Evolutionary conservation across 2,113 vertebrate genomes (phyloP), one percentile per base, ranked within the genome.

Genomic region (Toxotes jaculatrix): DNA sequence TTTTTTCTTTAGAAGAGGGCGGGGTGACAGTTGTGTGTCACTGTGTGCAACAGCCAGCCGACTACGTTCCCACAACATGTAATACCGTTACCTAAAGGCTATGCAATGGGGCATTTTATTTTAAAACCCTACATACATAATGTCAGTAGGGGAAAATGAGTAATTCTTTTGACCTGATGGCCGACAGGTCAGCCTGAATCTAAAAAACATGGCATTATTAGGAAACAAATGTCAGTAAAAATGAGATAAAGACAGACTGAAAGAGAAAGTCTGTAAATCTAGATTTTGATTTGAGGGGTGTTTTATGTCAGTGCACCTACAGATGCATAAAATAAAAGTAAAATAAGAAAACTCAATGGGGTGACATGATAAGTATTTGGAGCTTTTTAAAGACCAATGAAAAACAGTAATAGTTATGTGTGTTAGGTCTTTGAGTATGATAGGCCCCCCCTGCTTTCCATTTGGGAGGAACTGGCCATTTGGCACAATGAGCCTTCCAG

Each of bases 401-500:
- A 60, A 64, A 16, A 53, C 21, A 13, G 14, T 17, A 10, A 17
- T 45, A 65, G 63, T 64, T 64, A 65, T 16, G 62, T 7, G 2
- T 11, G 3, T 38, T 45, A 10, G 31, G n/a, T 45, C 63, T 31
- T 45, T 47, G n/a, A 47, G 14, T 47, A 19, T 45, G 14, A 19
- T 67, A 49, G 65, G 2, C 16, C 16, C 17, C 12, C 40, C 40
- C 61, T 40, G 13, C 45, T 17, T 4, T 31, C 14, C 27, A 66
- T 34, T 51, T 10, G 27, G 94, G 96, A 96, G 96, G 94, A 95
- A 93, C 95, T 94, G 95, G 95, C 95, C 96, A 96, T 96, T 64
- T 96, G 95, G 96, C 96, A 98, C 96, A 97, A 97, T 96, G 95
- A 96, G 96, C 62, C 95, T 27, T 96, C 93, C 80, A 95, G 96